A percentile compares a stretch with the other conserved stretches of the same genome.
Conservation (phyloP, 2,113 vertebrate species). For the Zosterops borbonicus region DNA sequence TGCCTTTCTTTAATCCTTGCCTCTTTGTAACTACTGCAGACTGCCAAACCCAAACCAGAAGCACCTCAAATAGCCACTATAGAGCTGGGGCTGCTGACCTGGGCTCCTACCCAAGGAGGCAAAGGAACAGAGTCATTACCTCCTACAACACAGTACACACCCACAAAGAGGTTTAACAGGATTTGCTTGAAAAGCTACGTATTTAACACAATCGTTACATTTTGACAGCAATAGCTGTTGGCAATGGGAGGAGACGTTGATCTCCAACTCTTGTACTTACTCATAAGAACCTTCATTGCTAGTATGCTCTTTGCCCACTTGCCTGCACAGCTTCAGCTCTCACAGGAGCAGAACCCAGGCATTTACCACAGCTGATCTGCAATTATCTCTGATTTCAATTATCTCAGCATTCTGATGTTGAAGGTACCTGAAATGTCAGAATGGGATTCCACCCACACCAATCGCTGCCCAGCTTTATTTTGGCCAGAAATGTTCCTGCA, state of each 20-base stretch:
- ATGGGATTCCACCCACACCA: neutral
- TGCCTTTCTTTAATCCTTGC: neutral
- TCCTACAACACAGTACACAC: neutral
- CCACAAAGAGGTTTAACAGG: neutral
- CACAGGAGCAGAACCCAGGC: neutral
- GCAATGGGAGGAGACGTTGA: neutral
- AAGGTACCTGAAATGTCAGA: conserved; percentile 15
- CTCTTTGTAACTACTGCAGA: neutral
- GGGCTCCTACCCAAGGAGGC: neutral
- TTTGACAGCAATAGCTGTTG: neutral
- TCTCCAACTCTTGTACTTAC: neutral
- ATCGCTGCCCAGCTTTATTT: neutral
- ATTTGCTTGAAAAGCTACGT: neutral
- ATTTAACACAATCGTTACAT: fast-evolving
- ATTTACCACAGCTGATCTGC: neutral
- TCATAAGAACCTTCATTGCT: neutral
- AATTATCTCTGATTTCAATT: conserved; percentile 7
- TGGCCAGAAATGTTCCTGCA: neutral
- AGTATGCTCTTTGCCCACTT: neutral
- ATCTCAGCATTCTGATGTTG: neutral
- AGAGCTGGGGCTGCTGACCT: neutral
- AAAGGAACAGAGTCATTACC: neutral
- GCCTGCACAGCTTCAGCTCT: neutral
- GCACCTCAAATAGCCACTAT: neutral
- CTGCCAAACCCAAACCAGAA: neutral